phyloP scores from a whole-genome alignment of 2,797 vertebrate genomes.

The Pangasius krempfi region DNA sequence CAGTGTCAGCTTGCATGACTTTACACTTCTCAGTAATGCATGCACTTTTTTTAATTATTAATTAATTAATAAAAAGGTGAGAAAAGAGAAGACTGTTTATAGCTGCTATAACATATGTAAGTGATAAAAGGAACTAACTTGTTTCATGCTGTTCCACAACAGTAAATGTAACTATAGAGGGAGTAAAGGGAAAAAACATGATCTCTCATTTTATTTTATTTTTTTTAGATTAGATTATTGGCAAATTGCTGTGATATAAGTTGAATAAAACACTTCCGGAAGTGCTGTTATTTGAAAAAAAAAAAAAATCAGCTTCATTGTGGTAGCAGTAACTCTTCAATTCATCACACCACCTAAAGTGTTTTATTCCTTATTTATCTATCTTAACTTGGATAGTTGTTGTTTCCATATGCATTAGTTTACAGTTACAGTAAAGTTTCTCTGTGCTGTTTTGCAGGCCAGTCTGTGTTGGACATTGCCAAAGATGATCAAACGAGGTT shows the following conservation, averaged over 20 bases:
- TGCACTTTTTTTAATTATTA: not conserved
- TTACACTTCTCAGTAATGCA: not conserved
- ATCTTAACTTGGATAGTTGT: not conserved
- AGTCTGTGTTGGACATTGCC: conserved; percentile 82
- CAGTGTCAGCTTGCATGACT: not conserved
- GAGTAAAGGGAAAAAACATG: not conserved
- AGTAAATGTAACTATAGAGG: not conserved
- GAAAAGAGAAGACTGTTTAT: not conserved
- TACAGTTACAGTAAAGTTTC: not conserved
- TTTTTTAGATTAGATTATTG: too few relatives aligned
- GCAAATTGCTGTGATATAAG: not conserved
- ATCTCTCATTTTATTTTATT: not conserved
- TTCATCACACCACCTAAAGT: not conserved
- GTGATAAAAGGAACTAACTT: not conserved
- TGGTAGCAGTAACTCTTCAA: not conserved
- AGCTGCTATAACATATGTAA: not conserved
- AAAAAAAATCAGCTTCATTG: not conserved
- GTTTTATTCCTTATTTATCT: not conserved
- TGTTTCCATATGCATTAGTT: not conserved
- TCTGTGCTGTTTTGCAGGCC: conserved; percentile 70
- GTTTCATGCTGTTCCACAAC: not conserved
- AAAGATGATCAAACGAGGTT: conserved; percentile 82
- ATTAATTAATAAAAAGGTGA: not conserved
- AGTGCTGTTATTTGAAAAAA: not conserved
- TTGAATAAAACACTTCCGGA: not conserved